A percentile compares a stretch with the other conserved stretches of the same genome.
phyloP scores from a whole-genome alignment of 2,888 invertebrate genomes.

The Operophtera brumata region DNA sequence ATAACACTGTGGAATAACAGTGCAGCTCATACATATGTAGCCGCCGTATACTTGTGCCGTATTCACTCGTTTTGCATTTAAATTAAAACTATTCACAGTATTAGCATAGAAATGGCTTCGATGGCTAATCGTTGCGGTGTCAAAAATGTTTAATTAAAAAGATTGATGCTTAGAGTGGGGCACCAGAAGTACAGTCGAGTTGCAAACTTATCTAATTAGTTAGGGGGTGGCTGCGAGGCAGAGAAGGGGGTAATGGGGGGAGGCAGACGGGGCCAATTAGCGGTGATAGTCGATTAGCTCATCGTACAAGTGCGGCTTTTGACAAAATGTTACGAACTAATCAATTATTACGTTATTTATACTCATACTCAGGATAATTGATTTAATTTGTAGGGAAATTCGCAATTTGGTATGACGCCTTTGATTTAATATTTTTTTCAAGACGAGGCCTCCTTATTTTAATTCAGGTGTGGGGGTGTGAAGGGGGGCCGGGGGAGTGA shows the following conservation, averaged over 20 bases:
- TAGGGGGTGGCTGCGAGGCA: constrained; percentile 45
- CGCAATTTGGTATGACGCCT: too few species aligned
- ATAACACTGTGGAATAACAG: too few species aligned
- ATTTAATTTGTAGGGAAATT: too few species aligned
- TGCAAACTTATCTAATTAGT: constrained; percentile 81
- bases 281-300: constrained; percentile 81
- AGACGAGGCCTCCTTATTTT: too few species aligned
- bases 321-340: constrained; percentile 75
- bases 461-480: too few species aligned
- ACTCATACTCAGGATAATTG: constrained; percentile 63
- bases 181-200: constrained; percentile 78
- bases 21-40: constrained; percentile 14
- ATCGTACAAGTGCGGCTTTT: constrained; percentile 78
- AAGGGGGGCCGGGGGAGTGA: too few species aligned
- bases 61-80: constrained; percentile 54
- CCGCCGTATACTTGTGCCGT: constrained; percentile 12
- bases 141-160: constrained; percentile 81
- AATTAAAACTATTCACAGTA: constrained; percentile 63
- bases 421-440: too few species aligned
- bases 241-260: constrained; percentile 33
- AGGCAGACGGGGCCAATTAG: constrained; percentile 71
- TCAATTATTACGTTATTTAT: constrained; percentile 70
- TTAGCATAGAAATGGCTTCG: constrained; percentile 72
- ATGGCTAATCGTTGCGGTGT: constrained; percentile 77
- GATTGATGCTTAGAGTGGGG: constrained; percentile 78